Conservation (phyloP, 2,797 vertebrate species). For the Nasua narica region DNA sequence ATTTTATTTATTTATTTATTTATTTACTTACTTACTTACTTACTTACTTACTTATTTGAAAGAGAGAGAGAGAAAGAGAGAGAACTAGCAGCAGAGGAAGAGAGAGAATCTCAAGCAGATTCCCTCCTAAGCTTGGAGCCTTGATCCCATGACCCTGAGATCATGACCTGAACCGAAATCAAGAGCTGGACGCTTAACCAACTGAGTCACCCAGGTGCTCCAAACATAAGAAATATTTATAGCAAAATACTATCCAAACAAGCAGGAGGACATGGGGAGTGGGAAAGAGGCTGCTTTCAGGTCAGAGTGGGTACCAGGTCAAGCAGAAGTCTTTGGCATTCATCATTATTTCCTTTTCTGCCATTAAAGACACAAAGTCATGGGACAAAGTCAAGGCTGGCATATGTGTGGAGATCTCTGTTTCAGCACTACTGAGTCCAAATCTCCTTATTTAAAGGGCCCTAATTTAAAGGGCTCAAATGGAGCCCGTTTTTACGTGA, state of each 20-base stretch:
- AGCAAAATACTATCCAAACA: background rate
- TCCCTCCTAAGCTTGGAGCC: background rate
- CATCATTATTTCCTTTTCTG: background rate
- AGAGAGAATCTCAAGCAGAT: background rate
- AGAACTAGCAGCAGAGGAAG: background rate
- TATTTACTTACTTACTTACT: too few relatives aligned
- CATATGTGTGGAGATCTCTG: background rate
- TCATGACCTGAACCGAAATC: background rate
- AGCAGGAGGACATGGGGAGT: fast-evolving
- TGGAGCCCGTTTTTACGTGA: background rate
- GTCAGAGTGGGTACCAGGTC: background rate
- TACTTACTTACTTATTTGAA: background rate
- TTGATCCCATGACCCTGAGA: background rate
- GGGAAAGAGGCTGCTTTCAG: background rate
- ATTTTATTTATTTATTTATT: background rate
- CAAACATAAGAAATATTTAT: background rate
- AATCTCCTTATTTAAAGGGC: background rate
- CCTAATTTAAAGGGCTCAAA: background rate
- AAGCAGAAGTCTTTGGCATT: background rate
- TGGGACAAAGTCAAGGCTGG: background rate
- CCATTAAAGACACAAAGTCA: background rate
- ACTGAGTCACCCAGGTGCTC: background rate
- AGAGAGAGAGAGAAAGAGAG: background rate
- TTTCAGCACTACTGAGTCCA: background rate
- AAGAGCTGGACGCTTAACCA: background rate